Conservation (phyloP, 1,140 invertebrate species). For the Cotesia glomerata region DNA sequence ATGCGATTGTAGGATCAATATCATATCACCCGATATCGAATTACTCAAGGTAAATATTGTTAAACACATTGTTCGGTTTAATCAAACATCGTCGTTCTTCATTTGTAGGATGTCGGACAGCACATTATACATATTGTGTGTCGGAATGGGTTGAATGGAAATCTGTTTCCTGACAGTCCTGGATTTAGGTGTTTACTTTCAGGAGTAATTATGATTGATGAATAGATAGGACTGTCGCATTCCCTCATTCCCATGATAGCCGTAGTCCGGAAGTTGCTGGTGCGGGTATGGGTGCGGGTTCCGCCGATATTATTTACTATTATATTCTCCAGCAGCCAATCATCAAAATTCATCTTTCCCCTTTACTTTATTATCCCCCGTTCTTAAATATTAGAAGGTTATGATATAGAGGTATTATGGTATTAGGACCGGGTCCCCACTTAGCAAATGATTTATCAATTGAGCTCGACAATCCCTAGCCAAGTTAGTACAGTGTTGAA, state of each 20-base stretch:
- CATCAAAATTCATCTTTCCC: background rate
- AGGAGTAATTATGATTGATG: background rate
- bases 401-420: constrained; percentile 42
- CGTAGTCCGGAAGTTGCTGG: constrained; percentile 11
- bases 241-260: background rate
- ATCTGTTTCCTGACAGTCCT: background rate
- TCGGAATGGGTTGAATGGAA: background rate
- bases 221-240: background rate
- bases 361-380: background rate
- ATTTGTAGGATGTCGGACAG: background rate
- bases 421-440: constrained; percentile 32
- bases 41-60: background rate
- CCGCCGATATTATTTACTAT: background rate
- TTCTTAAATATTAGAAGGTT: constrained; percentile 35
- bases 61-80: background rate
- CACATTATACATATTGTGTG: no score
- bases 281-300: constrained; percentile 12
- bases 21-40: background rate
- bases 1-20: background rate
- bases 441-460: constrained; percentile 59
- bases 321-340: constrained; percentile 5
- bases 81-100: background rate
- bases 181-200: no score
- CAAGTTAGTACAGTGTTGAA: constrained; percentile 53
- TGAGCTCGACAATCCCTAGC: constrained; percentile 50